Evolutionary conservation across 2,797 vertebrate genomes (phyloP).

Genomic region (Sorex maritimensis): DNA sequence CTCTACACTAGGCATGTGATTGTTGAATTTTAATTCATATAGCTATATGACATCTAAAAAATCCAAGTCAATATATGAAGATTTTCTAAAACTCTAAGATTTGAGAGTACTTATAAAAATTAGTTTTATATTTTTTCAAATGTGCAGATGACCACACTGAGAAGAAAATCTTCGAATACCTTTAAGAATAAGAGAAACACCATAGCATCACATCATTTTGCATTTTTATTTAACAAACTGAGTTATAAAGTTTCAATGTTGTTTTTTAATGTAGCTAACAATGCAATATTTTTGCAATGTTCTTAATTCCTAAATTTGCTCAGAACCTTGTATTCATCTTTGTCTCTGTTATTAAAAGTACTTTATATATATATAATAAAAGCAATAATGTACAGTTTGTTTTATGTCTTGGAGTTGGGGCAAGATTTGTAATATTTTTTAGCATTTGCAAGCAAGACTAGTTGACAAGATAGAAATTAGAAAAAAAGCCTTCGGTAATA

Average conservation of each 20-base stretch:
- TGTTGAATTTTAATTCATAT: not conserved
- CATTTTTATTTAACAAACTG: conserved; percentile 4
- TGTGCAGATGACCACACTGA: not conserved
- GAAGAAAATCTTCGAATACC: not conserved
- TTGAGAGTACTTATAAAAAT: not conserved
- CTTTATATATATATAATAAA: not conserved
- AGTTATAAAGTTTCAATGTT: not conserved
- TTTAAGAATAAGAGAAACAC: not conserved
- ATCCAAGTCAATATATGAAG: not conserved
- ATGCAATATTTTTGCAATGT: not conserved
- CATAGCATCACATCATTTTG: not conserved
- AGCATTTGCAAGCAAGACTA: not conserved
- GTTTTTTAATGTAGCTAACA: too few relatives aligned
- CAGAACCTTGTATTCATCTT: not conserved
- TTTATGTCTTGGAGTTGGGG: not conserved
- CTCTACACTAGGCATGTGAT: not conserved
- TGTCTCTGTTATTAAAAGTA: not conserved
- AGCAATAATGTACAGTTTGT: not conserved
- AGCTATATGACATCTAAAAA: not conserved
- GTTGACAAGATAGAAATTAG: not conserved
- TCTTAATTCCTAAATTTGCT: not conserved
- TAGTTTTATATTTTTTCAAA: not conserved
- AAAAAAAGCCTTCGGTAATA: not conserved
- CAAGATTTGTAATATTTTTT: not conserved
- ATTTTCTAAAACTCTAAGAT: not conserved